A percentile compares a stretch with the other conserved stretches of the same genome.
Evolutionary conservation across 2,888 invertebrate species (phyloP).

Genomic region (Drosophila greeni): DNA sequence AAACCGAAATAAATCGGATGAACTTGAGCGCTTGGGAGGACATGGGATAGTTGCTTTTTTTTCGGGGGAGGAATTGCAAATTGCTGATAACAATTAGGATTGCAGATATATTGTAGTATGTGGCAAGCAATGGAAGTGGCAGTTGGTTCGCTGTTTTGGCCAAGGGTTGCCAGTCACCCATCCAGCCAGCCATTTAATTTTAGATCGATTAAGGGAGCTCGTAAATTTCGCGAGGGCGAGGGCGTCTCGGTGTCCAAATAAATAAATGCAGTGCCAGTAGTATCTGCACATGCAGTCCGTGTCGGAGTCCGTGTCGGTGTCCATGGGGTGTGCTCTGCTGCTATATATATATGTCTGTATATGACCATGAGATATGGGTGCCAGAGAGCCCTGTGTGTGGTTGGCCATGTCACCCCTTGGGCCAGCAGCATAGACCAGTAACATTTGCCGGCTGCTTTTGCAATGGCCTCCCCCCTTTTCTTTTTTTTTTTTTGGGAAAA

Average conservation of each 20-base stretch:
- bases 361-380: constrained; percentile 42
- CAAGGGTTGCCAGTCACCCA: constrained; percentile 44
- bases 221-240: constrained; percentile 59
- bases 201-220: constrained; percentile 69
- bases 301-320: constrained; percentile 10
- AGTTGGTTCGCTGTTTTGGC: not conserved
- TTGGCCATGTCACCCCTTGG: constrained; percentile 67
- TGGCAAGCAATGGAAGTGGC: constrained; percentile 8
- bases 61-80: constrained; percentile 28
- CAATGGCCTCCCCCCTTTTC: constrained; percentile 49
- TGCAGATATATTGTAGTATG: constrained; percentile 22
- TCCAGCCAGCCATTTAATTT: constrained; percentile 61
- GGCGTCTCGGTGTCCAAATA: constrained; percentile 67
- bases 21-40: constrained; percentile 12
- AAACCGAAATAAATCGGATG: constrained; percentile 16
- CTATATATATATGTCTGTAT: not conserved
- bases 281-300: constrained; percentile 33
- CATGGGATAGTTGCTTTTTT: constrained; percentile 7
- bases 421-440: constrained; percentile 21
- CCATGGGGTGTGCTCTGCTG: constrained; percentile 18
- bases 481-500: not conserved
- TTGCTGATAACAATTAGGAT: constrained; percentile 39
- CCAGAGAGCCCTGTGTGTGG: constrained; percentile 55
- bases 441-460: constrained; percentile 43
- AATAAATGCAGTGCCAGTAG: constrained; percentile 59